A percentile compares a stretch with the other conserved stretches of the same genome.
Evolutionary conservation across 2,888 invertebrate species (phyloP).

Genomic region (Bhutanitis thaidina): DNA sequence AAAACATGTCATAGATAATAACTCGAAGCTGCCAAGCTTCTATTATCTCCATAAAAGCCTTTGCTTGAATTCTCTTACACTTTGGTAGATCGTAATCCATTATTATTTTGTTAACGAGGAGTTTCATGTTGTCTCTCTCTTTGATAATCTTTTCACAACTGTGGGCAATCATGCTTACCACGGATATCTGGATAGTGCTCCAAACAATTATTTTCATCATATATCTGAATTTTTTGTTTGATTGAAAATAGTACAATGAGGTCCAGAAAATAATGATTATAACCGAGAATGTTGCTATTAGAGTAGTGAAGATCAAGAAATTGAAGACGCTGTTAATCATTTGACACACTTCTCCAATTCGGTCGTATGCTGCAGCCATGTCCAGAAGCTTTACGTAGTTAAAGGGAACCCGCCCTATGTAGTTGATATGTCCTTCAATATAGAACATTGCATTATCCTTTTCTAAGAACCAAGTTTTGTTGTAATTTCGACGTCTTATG

Average conservation of each 20-base stretch:
- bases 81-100: slow-evolving; percentile 57
- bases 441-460: neutral
- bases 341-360: slow-evolving; percentile 41
- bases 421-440: neutral
- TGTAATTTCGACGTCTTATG: neutral
- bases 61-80: slow-evolving; percentile 50
- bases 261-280: slow-evolving; percentile 53
- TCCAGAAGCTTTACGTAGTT: slow-evolving; percentile 12
- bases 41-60: slow-evolving; percentile 54
- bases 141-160: slow-evolving; percentile 44
- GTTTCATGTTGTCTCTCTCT: slow-evolving; percentile 43
- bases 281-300: slow-evolving; percentile 44
- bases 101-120: slow-evolving; percentile 52
- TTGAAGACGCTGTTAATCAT: slow-evolving; percentile 50
- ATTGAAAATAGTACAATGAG: slow-evolving; percentile 41
- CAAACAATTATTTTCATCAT: slow-evolving; percentile 41
- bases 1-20: slow-evolving; percentile 51
- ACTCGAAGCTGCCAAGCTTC: slow-evolving; percentile 48
- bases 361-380: neutral
- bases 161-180: slow-evolving; percentile 41
- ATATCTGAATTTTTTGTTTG: slow-evolving; percentile 28
- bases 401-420: neutral
- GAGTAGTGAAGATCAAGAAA: slow-evolving; percentile 51
- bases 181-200: slow-evolving; percentile 38
- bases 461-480: neutral